Evolutionary conservation across 2,113 vertebrate species (phyloP), one percentile per base, ranked within the genome.

Genomic region (Urocolius indicus): DNA sequence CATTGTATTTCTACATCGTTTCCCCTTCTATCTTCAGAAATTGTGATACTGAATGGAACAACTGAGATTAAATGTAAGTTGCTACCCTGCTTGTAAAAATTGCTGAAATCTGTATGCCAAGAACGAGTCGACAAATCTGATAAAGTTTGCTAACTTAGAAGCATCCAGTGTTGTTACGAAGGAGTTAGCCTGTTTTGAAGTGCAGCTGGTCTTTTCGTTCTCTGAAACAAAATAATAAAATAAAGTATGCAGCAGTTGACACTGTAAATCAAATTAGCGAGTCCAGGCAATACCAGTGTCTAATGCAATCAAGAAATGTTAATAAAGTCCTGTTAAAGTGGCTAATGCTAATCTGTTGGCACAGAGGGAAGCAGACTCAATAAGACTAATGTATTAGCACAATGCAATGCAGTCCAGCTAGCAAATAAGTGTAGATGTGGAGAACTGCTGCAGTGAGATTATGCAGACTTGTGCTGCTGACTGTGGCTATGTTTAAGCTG

Each of bases 251-350:
- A 76, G 54, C 18, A 52, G 43, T 78, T 80, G 72, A 72, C 61
- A 68, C 78, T 68, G 43, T 81, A 92, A 93, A 92, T 94, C 75
- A 59, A 71, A 82, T 96, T 83, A 87, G 45, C 27, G 73, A 95
- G 71, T 75, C 57, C 41, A 68, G 90, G 69, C 84, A 91, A 58
- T 85, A 67, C 38, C 38, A 38, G 58, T 55, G 45, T 59, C 43
- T 96, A 95, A 96, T 93, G 71, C 58, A 90, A 93, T 96, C 84
- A 95, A 76, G 87, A 84, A 91, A 84, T 83, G 63, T 83, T 97
- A 95, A 96, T 84, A 87, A 88, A 96, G 76, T 93, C 34, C 68
- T 88, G 8, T 90, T 81, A 84, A 74, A 58, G 76, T 90, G 38
- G 61, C 41, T 88, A 34, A 75, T 92, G 79, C 66, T 89, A 48